Conservation (phyloP, 2,113 vertebrate genomes). For the Astur gentilis region DNA sequence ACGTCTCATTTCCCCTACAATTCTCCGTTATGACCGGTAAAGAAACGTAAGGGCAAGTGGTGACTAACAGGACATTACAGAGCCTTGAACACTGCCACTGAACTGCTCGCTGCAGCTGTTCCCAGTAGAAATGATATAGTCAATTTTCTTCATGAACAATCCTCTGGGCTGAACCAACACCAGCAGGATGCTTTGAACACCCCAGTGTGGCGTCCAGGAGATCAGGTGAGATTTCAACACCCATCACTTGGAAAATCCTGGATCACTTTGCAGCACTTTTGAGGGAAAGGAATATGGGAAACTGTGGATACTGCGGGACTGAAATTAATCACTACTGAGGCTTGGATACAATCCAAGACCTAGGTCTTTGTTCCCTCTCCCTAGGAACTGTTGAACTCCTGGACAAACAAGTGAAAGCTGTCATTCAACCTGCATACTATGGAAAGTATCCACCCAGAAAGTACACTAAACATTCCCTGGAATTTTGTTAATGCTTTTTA, state of each 20-base stretch:
- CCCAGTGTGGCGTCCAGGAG: neutral
- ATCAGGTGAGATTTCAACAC: neutral
- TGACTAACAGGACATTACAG: neutral
- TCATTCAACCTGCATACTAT: neutral
- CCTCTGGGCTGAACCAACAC: neutral
- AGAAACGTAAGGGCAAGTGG: constrained; percentile 3
- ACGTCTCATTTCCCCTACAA: neutral
- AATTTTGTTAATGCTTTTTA: neutral
- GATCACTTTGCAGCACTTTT: neutral
- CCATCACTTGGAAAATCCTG: neutral
- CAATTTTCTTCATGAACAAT: neutral
- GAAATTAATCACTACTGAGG: neutral
- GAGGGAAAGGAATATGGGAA: neutral
- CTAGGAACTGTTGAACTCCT: neutral
- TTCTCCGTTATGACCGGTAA: constrained; percentile 13
- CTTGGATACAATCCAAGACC: neutral
- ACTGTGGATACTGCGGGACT: neutral
- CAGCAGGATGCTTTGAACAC: neutral
- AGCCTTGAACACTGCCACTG: neutral
- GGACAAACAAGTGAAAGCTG: neutral
- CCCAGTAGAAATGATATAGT: neutral
- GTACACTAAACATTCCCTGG: neutral
- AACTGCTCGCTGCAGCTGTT: neutral
- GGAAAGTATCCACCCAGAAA: neutral
- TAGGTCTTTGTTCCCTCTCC: neutral